phyloP scores from a whole-genome alignment of 2,888 invertebrate species.

The Syrphus vitripennis region DNA sequence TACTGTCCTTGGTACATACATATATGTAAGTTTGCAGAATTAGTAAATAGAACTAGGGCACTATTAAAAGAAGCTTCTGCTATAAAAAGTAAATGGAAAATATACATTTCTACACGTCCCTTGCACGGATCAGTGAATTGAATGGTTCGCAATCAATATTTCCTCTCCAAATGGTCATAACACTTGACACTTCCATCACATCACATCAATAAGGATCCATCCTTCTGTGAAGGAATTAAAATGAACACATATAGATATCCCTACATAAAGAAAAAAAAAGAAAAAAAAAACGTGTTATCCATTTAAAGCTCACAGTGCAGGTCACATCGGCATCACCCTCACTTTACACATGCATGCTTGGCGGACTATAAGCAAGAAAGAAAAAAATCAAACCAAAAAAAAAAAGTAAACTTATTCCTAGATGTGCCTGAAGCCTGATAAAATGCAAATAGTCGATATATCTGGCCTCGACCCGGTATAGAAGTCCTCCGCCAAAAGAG shows the following conservation, averaged over 20 bases:
- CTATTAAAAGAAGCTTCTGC: neutral
- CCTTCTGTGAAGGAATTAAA: slow-evolving; percentile 12
- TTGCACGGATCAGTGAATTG: slow-evolving; percentile 23
- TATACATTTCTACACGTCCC: neutral
- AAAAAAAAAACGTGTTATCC: slow-evolving; percentile 24
- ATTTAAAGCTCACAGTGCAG: slow-evolving; percentile 24
- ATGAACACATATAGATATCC: neutral
- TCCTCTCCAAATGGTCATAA: slow-evolving; percentile 29
- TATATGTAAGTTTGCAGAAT: too few relatives aligned
- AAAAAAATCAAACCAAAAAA: neutral
- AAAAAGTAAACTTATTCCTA: neutral
- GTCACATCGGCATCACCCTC: neutral
- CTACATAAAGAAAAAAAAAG: too few relatives aligned
- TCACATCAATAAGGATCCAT: slow-evolving; percentile 32
- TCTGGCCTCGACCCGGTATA: slow-evolving; percentile 5
- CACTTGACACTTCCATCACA: slow-evolving; percentile 52
- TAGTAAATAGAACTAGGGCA: neutral
- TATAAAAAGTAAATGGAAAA: neutral
- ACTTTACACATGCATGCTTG: slow-evolving; percentile 5
- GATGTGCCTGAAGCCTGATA: slow-evolving; percentile 29
- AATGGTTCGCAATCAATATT: slow-evolving; percentile 50
- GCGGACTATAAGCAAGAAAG: neutral
- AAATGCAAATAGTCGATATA: slow-evolving; percentile 55
- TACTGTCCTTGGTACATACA: too few relatives aligned
- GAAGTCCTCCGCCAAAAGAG: slow-evolving; percentile 22